A percentile compares a stretch with the other conserved stretches of the same genome.
These are phyloP conservation scores for Scaptomyza tumidula DNA, from an alignment of 2,888 invertebrate species.

Conservation along the genomic window DNA sequence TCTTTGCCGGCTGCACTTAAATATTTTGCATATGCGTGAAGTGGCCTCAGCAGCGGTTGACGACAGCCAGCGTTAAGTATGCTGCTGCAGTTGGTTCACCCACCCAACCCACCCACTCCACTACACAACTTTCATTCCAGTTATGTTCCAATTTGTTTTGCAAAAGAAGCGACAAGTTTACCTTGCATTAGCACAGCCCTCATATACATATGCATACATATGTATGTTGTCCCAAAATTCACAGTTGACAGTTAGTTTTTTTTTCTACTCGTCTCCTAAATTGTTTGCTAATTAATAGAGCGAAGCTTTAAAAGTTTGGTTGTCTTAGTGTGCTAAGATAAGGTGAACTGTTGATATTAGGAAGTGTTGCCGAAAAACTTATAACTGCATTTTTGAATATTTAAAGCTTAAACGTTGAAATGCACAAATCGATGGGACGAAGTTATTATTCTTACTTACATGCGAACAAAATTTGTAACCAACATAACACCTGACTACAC, in stretches of 20 bases:
- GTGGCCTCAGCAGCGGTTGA: constrained; percentile 55
- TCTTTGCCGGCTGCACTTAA: constrained; percentile 74
- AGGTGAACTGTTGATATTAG: constrained; percentile 2
- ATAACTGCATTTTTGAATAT: too few relatives aligned
- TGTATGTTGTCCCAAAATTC: constrained; percentile 9
- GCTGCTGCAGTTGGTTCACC: constrained; percentile 41
- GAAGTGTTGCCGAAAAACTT: too few relatives aligned
- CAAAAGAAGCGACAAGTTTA: constrained; percentile 38
- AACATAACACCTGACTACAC: too few relatives aligned
- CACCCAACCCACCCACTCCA: neutral
- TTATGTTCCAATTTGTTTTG: constrained; percentile 46
- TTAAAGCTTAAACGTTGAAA: too few relatives aligned
- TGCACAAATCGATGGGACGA: too few relatives aligned
- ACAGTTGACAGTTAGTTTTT: constrained; percentile 17
- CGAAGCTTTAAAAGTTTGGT: constrained; percentile 9
- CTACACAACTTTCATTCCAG: neutral
- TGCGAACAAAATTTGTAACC: too few relatives aligned
- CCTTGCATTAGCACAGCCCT: constrained; percentile 23
- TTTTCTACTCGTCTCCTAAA: constrained; percentile 1
- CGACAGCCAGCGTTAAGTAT: constrained; percentile 58
- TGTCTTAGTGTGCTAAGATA: constrained; percentile 21
- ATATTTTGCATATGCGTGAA: constrained; percentile 77
- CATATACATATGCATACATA: constrained; percentile 10
- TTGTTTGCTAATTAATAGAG: constrained; percentile 40
- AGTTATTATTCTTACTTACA: too few relatives aligned